Conservation (phyloP, 1,140 invertebrate genomes). For the Elymnias hypermnestra region DNA sequence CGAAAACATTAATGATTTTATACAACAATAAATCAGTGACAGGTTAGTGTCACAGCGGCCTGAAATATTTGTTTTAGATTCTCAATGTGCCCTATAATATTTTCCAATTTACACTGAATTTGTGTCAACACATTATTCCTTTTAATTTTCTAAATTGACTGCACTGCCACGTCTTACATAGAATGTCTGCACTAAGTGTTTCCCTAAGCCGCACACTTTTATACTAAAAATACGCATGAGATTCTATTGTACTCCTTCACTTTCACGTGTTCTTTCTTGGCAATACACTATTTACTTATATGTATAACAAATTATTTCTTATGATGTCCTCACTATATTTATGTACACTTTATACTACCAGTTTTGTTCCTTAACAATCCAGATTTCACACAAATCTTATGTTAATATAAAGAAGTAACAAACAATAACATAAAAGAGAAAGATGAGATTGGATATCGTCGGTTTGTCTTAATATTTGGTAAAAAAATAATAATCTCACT, state of each 20-base stretch:
- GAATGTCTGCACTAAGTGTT: constrained; percentile 61
- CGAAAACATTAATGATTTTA: constrained; percentile 65
- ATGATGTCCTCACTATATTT: constrained; percentile 7
- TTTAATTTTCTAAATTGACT: constrained; percentile 35
- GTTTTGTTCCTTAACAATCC: too few species aligned
- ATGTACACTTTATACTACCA: too few species aligned
- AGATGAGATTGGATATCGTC: too few species aligned
- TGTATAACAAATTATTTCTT: constrained; percentile 6
- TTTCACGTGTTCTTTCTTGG: constrained; percentile 20
- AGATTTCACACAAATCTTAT: too few species aligned
- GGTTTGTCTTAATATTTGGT: too few species aligned
- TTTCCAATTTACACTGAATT: constrained; percentile 32
- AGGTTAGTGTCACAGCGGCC: constrained; percentile 69
- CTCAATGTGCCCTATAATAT: constrained; percentile 49
- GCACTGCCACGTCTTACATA: constrained; percentile 59
- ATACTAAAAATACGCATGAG: constrained; percentile 45
- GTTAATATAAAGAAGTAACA: not conserved
- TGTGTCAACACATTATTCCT: constrained; percentile 32
- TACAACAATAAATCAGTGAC: constrained; percentile 68
- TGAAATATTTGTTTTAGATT: constrained; percentile 45
- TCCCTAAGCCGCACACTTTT: constrained; percentile 52
- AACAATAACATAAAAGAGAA: too few species aligned
- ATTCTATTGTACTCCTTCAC: constrained; percentile 33
- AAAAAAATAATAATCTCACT: too few species aligned
- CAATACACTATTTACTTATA: constrained; percentile 16